Evolutionary conservation across 35 echinoderm and acorn worm species (phyloP).

Genomic region (Strongylocentrotus purpuratus): DNA sequence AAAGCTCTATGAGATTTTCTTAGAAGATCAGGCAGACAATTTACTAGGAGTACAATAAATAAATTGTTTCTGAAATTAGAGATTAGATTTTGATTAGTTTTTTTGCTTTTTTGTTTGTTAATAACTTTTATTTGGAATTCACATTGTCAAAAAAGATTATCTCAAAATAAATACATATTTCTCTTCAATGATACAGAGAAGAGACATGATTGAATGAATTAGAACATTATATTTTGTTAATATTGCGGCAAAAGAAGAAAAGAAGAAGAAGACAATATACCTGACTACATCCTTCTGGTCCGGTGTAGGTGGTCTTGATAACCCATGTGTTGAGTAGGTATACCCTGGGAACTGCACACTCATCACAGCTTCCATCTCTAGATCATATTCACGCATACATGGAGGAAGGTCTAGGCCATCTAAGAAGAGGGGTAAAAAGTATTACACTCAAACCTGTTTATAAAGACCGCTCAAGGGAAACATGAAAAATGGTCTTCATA

Average conservation of each 20-base stretch:
- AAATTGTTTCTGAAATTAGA: background rate
- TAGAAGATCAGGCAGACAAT: background rate
- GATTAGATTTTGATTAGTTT: no score
- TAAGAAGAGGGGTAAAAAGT: background rate
- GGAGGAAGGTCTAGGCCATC: constrained; percentile 31
- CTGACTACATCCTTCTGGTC: constrained; percentile 75
- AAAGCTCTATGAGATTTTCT: background rate
- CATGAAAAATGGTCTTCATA: no score
- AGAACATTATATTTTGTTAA: no score
- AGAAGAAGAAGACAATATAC: constrained; percentile 36
- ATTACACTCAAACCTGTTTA: no score
- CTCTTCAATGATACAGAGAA: no score
- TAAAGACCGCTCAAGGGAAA: no score
- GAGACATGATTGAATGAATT: no score
- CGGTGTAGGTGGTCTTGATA: constrained; percentile 88
- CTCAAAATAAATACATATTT: no score
- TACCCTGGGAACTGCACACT: constrained; percentile 81
- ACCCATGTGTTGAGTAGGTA: constrained; percentile 84
- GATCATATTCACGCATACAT: constrained; percentile 69
- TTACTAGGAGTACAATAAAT: background rate
- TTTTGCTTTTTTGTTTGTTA: no score
- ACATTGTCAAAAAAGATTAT: no score
- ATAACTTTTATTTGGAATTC: no score
- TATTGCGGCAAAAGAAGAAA: background rate
- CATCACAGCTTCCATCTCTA: constrained; percentile 64